A percentile compares a stretch with the other conserved stretches of the same genome.
Conservation (phyloP, 2,888 invertebrate genomes). For the Meteorus cinctellus region DNA sequence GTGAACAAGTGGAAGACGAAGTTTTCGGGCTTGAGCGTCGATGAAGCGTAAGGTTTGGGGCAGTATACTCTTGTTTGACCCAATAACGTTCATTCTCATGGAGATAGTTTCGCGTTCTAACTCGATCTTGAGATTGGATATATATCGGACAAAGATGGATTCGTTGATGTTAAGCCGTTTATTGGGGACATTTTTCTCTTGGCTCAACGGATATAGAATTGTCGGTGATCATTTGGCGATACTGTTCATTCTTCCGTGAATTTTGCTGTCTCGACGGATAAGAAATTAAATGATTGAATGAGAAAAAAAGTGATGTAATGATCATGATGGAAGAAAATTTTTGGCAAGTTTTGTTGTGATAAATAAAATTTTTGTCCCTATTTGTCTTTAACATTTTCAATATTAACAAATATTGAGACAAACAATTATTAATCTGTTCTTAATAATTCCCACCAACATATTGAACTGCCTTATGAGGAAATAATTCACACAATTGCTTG, state of each 20-base stretch:
- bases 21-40: conserved; percentile 32
- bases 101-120: conserved; percentile 4
- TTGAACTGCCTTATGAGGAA: too few species aligned
- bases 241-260: background rate
- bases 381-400: too few species aligned
- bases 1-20: conserved; percentile 29
- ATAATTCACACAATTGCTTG: too few species aligned
- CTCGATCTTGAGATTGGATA: background rate
- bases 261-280: background rate
- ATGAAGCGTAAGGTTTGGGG: conserved; percentile 31
- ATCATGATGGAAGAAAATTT: background rate
- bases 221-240: conserved; percentile 6
- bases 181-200: conserved; percentile 1
- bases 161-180: conserved; percentile 10
- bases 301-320: background rate
- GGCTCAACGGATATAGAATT: conserved; percentile 13
- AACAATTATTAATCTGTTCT: too few species aligned
- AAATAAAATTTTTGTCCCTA: too few species aligned
- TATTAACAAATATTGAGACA: too few species aligned
- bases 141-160: conserved; percentile 6
- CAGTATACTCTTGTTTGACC: conserved; percentile 31
- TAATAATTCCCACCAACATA: too few species aligned
- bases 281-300: background rate
- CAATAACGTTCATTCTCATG: conserved; percentile 31
- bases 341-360: background rate